Evolutionary conservation across 2,113 vertebrate genomes (phyloP).

Genomic region (Aspiorhynchus laticeps): DNA sequence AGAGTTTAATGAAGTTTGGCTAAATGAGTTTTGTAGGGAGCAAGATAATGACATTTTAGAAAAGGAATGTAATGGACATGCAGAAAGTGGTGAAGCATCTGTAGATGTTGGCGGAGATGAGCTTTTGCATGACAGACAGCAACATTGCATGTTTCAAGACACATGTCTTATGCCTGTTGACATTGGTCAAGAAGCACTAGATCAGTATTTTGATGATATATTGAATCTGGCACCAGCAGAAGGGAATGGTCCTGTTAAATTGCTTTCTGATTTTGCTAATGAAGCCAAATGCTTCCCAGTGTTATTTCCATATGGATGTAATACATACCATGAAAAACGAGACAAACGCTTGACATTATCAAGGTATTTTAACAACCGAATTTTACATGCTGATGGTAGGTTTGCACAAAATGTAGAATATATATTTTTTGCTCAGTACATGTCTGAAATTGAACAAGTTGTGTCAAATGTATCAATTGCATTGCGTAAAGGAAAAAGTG

Average conservation of each 20-base stretch:
- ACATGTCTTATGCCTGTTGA: conserved; percentile 2
- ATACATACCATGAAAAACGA: background rate
- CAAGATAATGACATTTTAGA: background rate
- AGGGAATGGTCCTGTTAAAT: background rate
- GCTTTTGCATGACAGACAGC: background rate
- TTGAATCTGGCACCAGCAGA: background rate
- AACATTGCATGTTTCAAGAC: background rate
- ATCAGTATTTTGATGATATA: background rate
- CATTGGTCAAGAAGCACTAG: background rate
- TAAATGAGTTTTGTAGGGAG: background rate
- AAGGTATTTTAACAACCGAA: background rate
- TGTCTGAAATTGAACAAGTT: background rate
- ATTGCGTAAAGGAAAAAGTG: background rate
- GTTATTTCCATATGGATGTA: background rate
- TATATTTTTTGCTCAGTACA: conserved; percentile 9
- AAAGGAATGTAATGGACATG: background rate
- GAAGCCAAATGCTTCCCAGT: background rate
- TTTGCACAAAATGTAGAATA: conserved; percentile 7
- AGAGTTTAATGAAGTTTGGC: background rate
- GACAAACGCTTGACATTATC: background rate
- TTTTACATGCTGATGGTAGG: background rate
- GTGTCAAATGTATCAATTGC: background rate
- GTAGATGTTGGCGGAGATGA: background rate
- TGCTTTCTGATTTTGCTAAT: background rate
- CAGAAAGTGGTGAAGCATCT: background rate